phyloP scores from a whole-genome alignment of 1,140 invertebrate genomes.

The Drosophila parvula region DNA sequence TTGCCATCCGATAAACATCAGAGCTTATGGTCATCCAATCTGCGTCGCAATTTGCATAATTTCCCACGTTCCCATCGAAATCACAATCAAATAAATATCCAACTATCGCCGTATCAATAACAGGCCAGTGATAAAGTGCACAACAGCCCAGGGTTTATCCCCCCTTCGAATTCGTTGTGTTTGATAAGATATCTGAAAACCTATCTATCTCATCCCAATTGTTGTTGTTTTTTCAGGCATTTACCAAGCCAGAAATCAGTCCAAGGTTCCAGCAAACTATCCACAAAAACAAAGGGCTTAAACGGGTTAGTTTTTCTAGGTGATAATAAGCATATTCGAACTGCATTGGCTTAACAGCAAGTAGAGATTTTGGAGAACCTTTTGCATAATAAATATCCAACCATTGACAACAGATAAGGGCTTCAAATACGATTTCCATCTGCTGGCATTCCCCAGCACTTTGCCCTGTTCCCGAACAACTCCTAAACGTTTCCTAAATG shows the following conservation, averaged over 20 bases:
- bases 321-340: neutral
- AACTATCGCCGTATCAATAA: constrained; percentile 55
- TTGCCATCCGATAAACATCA: constrained; percentile 52
- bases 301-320: neutral
- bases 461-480: neutral
- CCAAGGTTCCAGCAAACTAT: neutral
- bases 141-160: constrained; percentile 12
- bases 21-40: constrained; percentile 73
- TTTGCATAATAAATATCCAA: neutral
- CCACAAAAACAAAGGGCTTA: constrained; percentile 6
- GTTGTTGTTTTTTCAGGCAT: constrained; percentile 5
- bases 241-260: neutral
- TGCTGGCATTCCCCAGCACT: neutral
- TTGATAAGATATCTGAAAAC: constrained; percentile 42
- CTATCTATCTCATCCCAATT: constrained; percentile 4
- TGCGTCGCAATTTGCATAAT: constrained; percentile 76
- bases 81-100: constrained; percentile 53
- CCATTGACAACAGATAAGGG: neutral
- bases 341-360: neutral
- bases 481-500: constrained; percentile 5
- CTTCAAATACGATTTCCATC: neutral
- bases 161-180: neutral
- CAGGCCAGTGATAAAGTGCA: constrained; percentile 54
- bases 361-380: neutral
- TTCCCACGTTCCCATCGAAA: constrained; percentile 67